These are phyloP conservation scores for Halcyon leucocephala DNA, from an alignment of 2,797 vertebrate species.

Conservation along the genomic window DNA sequence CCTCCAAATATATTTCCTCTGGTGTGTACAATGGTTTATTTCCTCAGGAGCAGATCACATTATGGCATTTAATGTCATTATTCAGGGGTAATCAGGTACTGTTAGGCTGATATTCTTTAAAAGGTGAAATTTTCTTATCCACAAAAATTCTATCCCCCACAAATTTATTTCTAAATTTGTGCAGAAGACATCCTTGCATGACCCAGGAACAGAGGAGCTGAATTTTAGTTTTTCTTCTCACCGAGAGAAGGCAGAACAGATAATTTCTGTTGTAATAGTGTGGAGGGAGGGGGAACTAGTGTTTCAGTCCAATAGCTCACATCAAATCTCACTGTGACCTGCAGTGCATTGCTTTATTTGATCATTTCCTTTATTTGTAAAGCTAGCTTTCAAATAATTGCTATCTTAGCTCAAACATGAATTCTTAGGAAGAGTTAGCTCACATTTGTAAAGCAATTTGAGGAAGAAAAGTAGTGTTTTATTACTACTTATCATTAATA, in stretches of 20 bases:
- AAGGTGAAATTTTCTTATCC: background rate
- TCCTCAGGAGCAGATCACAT: background rate
- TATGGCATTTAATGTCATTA: background rate
- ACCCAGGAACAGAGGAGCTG: background rate
- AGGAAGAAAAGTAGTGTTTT: background rate
- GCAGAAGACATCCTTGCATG: background rate
- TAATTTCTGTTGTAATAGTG: background rate
- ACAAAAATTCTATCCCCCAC: too few relatives aligned
- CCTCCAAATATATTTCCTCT: background rate
- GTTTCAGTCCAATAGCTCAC: background rate
- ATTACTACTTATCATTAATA: conserved; percentile 29
- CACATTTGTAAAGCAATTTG: background rate
- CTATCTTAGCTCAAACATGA: background rate
- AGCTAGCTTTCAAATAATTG: background rate
- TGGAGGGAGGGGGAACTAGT: background rate
- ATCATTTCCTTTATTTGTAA: background rate
- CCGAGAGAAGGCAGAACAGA: background rate
- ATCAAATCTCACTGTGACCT: background rate
- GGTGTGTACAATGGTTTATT: background rate
- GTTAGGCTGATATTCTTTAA: background rate
- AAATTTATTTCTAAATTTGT: background rate
- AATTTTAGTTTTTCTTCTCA: background rate
- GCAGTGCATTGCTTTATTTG: background rate
- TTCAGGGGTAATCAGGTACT: background rate
- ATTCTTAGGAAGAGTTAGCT: background rate